Base-by-base conservation (phyloP, 2,888 invertebrate genomes). In the Tineola bisselliella region DNA sequence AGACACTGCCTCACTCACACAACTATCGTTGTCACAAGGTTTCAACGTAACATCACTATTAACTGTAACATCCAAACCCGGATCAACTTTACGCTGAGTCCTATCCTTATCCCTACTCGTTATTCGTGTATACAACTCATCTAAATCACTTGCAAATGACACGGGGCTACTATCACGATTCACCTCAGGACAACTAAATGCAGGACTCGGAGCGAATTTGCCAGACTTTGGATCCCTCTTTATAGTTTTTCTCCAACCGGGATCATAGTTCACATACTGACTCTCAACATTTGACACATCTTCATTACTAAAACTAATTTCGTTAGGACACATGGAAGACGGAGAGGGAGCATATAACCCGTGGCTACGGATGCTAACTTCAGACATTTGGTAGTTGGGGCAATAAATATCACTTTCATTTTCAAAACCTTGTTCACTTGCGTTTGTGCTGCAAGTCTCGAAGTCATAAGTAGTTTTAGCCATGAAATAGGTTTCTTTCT, bases 111-210 rank as follows among this genome's bases (percentile, higher is more conserved):
- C 79, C 62, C 81, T 70, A 66, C 90, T 82, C 13, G 89, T 87
- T 54, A 92, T 92, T 69, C 91, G 91, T 66, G 92, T 91, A 71
- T 92, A 92, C 8, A 92, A 78, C 70, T 92, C 92, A 68, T 92
- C 92, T 59, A 92, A 80, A 66, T 90, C 90, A 68, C 90, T 90
- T 52, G 79, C 70, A 64, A 83, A 82, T 0, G 87, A 87, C 18
- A 80, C 79, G 0, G 87, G 86, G 38, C 65, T 65, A 68, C 84
- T 80, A 6, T 84, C 81, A 3, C 86, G 67, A 63, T 84, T 84
- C 0, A 84, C 87, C 64, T 86, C 87, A 0, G 86, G 86, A 68
- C 87, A 86, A 62, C 84, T 84, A 2, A 83, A 68, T 0, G 84
- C 84, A 0, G 86, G 84, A 0, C 82, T 80, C 0, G 79, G 78